Evolutionary conservation across 2,888 invertebrate species (phyloP).

Genomic region (Diarsia dahlii): DNA sequence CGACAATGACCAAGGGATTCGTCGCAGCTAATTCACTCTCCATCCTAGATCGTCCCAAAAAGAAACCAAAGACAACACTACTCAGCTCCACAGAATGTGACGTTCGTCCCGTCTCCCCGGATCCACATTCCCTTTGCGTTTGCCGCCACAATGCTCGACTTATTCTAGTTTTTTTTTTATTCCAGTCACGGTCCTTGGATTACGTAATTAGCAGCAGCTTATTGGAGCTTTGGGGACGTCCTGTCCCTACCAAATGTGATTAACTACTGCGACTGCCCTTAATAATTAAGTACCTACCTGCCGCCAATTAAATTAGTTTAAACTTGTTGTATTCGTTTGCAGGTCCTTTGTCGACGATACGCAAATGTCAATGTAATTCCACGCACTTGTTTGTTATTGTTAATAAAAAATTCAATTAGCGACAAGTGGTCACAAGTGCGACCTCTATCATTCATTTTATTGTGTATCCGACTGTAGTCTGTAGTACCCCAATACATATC

Average conservation of each 20-base stretch:
- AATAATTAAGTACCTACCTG: slow-evolving; percentile 72
- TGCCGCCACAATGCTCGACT: slow-evolving; percentile 80
- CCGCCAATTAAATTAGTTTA: slow-evolving; percentile 58
- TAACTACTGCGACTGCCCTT: slow-evolving; percentile 72
- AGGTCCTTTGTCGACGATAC: slow-evolving; percentile 41
- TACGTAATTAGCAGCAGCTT: slow-evolving; percentile 88
- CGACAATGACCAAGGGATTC: slow-evolving; percentile 35
- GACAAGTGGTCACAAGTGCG: slow-evolving; percentile 88
- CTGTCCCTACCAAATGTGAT: slow-evolving; percentile 79
- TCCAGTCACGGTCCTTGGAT: slow-evolving; percentile 87
- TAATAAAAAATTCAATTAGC: slow-evolving; percentile 84
- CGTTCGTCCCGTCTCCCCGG: slow-evolving; percentile 57
- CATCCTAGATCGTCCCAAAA: slow-evolving; percentile 46
- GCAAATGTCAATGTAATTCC: slow-evolving; percentile 60
- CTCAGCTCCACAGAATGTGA: slow-evolving; percentile 65
- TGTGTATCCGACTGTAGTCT: slow-evolving; percentile 67
- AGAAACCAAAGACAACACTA: slow-evolving; percentile 32
- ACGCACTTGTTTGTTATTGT: slow-evolving; percentile 77
- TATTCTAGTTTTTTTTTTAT: slow-evolving; percentile 81
- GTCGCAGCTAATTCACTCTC: slow-evolving; percentile 44
- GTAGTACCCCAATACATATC: slow-evolving; percentile 69
- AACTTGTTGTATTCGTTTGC: slow-evolving; percentile 24
- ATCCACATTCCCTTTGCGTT: slow-evolving; percentile 77
- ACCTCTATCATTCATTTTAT: slow-evolving; percentile 83
- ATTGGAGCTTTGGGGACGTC: slow-evolving; percentile 81